Evolutionary conservation across 2,797 vertebrate genomes (phyloP), one percentile per base, ranked within the genome.

Genomic region (Mus minutoides): DNA sequence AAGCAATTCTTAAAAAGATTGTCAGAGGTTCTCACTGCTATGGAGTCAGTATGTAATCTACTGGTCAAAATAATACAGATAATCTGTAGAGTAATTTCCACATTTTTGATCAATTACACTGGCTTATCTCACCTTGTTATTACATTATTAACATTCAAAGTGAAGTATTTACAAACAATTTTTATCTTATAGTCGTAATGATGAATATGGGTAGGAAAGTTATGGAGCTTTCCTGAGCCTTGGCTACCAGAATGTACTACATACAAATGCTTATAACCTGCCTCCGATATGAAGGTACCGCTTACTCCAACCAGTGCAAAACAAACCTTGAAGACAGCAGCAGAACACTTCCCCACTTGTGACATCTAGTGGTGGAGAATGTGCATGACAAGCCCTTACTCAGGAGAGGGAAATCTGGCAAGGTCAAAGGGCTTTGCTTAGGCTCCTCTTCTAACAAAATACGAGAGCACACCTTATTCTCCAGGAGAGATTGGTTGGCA

Each of bases 321-420:
- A 83, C 17, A 54, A 88, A 64, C 82, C 16, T 0, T 46, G 40
- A 10, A 11, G 8, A 90, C 8, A 3, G 13, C 0, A 0, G 40
- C 87, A 40, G 97, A 96, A 97, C 62, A 22, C 90, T 93, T 97
- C 94, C 96, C 56, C 97, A 62, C 0, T 94, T 54, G 62, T 98
- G 98, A 98, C 98, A 98, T 90, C 98, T 98, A 98, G 98, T 96
- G 98, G 97, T 21, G n/a, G 40, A 11, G 87, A 19, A 22, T 40
- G 83, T 52, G 69, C 92, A 98, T 60, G 87, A 88, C 97, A 96
- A 2, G 37, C 4, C 31, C 29, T 92, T 17, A 91, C 46, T 19
- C 77, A 92, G 67, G 75, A 93, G 97, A 95, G 60, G 56, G 84
- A 94, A 85, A 16, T 76, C 24, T 34, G 14, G 8, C 14, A 22